Evolutionary conservation across 2,888 invertebrate genomes (phyloP).

Genomic region (Parnassius mnemosyne): DNA sequence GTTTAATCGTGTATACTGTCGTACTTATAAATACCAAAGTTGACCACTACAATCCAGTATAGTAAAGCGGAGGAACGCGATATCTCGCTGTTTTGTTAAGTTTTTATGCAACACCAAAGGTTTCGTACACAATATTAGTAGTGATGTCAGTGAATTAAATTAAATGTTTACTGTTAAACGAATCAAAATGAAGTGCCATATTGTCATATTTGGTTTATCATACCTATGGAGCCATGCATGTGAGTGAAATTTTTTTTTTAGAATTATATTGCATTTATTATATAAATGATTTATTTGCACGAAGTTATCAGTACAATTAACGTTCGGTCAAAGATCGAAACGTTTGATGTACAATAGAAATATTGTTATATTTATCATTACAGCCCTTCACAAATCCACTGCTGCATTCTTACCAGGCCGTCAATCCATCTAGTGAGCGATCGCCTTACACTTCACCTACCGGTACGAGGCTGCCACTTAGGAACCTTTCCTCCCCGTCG

Average conservation of each 20-base stretch:
- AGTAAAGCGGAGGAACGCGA: constrained; percentile 43
- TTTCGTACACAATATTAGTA: constrained; percentile 21
- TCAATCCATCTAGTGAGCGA: too few species aligned
- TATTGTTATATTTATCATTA: too few species aligned
- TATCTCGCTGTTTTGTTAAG: constrained; percentile 33
- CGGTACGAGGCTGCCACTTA: too few species aligned
- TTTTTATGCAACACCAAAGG: constrained; percentile 22
- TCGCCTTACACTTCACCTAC: too few species aligned
- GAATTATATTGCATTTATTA: too few species aligned
- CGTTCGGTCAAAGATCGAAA: constrained; percentile 4
- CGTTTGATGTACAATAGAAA: too few species aligned
- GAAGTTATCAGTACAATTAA: neutral
- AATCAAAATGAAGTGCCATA: constrained; percentile 44
- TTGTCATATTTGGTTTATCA: constrained; percentile 45
- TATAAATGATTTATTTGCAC: neutral
- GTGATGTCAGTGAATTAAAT: constrained; percentile 32
- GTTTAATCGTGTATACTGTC: too few species aligned
- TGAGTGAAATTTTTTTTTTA: constrained; percentile 38
- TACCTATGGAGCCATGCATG: constrained; percentile 47
- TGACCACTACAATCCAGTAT: constrained; percentile 72
- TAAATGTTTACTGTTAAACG: constrained; percentile 22
- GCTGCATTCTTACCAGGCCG: too few species aligned
- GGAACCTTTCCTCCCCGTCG: too few species aligned
- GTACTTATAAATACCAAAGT: constrained; percentile 48
- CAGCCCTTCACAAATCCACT: too few species aligned